Percentiles rank a stretch among this genome's conserved stretches.
Evolutionary conservation across 2,113 vertebrate genomes (phyloP).

Genomic region (Ictalurus punctatus): DNA sequence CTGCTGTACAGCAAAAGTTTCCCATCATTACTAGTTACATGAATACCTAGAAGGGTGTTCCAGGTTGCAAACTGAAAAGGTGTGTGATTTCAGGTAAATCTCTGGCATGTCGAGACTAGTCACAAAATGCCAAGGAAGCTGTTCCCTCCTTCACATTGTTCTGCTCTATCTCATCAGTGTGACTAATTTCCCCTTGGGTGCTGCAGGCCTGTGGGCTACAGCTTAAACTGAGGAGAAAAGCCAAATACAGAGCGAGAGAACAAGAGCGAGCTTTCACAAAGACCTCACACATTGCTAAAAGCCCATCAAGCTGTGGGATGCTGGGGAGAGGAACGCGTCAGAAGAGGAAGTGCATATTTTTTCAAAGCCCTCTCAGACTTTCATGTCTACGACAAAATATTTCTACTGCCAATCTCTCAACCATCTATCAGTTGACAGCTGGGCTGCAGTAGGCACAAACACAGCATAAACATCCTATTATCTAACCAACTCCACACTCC

Average conservation of each 20-base stretch:
- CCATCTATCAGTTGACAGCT: constrained; percentile 38
- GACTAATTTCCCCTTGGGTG: constrained; percentile 37
- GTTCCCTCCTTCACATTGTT: constrained; percentile 17
- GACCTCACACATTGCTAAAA: constrained; percentile 37
- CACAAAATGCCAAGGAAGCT: neutral
- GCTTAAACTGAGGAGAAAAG: constrained; percentile 19
- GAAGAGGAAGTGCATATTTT: constrained; percentile 26
- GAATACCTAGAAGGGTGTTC: constrained; percentile 2
- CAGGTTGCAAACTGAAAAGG: neutral
- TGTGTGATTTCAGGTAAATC: constrained; percentile 24
- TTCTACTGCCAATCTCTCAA: constrained; percentile 21
- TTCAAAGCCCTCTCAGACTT: constrained; percentile 31
- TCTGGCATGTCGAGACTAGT: constrained; percentile 20
- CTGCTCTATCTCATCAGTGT: neutral
- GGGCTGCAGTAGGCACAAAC: constrained; percentile 25
- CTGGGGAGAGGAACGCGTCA: neutral
- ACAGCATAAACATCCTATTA: constrained; percentile 43
- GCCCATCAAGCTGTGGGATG: constrained; percentile 26
- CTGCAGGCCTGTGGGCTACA: constrained; percentile 22
- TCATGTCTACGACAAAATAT: constrained; percentile 18
- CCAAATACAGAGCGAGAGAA: constrained; percentile 5
- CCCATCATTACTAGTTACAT: neutral
- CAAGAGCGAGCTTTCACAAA: constrained; percentile 16
- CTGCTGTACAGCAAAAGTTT: neutral
- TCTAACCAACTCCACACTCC: constrained; percentile 3